Base-by-base conservation (phyloP, 2,888 invertebrate genomes). In the Amorpha juglandis region DNA sequence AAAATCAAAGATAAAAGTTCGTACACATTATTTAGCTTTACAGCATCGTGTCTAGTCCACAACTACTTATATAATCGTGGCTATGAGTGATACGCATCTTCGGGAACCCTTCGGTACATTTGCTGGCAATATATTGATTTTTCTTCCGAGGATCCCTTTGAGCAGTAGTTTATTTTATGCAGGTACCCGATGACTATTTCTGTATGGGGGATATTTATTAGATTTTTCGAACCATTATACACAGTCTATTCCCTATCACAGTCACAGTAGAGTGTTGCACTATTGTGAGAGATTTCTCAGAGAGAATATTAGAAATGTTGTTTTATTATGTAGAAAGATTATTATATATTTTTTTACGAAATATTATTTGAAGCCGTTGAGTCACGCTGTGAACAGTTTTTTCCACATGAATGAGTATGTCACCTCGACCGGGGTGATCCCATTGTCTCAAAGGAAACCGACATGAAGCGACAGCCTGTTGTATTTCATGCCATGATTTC, bases 61-160 rank as follows among this genome's bases (percentile, higher is more conserved):
- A 58, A 38, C 38, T 12, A 19, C 58, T 19, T 9, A 9, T 73
- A 78, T 72, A 81, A 83, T 73, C 63, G 69, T 53, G 70, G 68
- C 70, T 74, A 76, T 78, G 77, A 79, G 72, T 78, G 79, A 76
- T 76, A 78, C 72, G 67, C 72, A 68, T 72, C 70, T 63, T 58
- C 68, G 72, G n/a, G 71, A 55, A 72, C 81, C 79, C 77, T 76
- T 76, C 77, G 69, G 67, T 77, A 77, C 73, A 73, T 79, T 76
- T 78, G 75, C 78, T 71, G 72, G 74, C 73, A 76, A 77, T 80
- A 75, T 83, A 86, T 84, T 82, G 86, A 84, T 83, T 85, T 83
- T 79, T 74, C 72, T 72, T 70, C 72, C 74, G 71, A 71, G 76
- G 75, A 79, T 77, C 76, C 77, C 74, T 83, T 76, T 75, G 76